Evolutionary conservation across 2,113 vertebrate genomes (phyloP).

Genomic region (Oenanthe oenanthe): DNA sequence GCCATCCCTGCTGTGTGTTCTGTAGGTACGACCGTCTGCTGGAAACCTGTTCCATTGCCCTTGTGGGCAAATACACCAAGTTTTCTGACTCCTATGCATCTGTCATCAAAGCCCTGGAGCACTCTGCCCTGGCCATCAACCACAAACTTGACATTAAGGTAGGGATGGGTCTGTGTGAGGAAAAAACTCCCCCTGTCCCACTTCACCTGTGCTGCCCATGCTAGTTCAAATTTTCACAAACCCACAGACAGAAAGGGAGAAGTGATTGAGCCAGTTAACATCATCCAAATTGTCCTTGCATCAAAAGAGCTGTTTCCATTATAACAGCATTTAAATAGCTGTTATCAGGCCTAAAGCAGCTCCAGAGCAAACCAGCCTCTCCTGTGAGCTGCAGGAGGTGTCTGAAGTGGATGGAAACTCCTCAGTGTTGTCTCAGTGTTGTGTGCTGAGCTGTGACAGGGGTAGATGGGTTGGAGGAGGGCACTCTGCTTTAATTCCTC

Average conservation of each 20-base stretch:
- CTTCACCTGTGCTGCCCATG: background rate
- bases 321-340: background rate
- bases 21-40: slow-evolving; percentile 90
- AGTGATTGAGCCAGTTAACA: background rate
- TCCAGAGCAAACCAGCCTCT: background rate
- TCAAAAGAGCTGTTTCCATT: background rate
- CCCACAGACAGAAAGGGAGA: background rate
- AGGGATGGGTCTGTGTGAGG: background rate
- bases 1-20: background rate
- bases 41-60: slow-evolving; percentile 89
- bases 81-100: slow-evolving; percentile 97
- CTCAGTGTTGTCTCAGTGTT: background rate
- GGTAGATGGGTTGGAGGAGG: background rate
- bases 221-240: background rate
- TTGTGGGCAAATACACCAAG: slow-evolving; percentile 97
- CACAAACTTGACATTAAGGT: slow-evolving; percentile 97
- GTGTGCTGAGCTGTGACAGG: background rate
- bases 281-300: background rate
- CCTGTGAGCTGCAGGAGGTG: background rate
- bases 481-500: background rate
- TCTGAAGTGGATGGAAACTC: background rate
- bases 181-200: background rate
- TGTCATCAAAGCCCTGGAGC: slow-evolving; percentile 95
- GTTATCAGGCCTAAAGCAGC: background rate
- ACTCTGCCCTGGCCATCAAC: slow-evolving; percentile 94